These are phyloP conservation scores for Lycodopsis pacificus DNA, from an alignment of 2,797 vertebrate species.

Conservation along the genomic window DNA sequence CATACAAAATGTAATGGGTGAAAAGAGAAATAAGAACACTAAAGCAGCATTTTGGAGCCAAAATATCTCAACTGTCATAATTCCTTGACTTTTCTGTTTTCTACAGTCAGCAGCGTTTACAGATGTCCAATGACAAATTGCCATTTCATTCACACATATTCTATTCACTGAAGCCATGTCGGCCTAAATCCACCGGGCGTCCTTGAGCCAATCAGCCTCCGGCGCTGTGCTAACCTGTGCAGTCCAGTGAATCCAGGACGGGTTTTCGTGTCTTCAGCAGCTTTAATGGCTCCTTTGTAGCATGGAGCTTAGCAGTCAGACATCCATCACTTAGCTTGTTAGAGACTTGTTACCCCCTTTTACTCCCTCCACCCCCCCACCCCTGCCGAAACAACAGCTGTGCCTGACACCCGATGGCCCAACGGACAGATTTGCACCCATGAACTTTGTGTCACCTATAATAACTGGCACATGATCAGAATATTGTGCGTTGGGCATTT, in stretches of 20 bases:
- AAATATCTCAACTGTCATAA: not conserved
- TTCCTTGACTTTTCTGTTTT: not conserved
- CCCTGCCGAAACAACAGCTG: conserved; percentile 48
- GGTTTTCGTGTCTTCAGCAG: conserved; percentile 71
- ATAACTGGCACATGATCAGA: conserved; percentile 23
- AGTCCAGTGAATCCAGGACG: conserved; percentile 63
- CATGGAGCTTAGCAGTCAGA: conserved; percentile 64
- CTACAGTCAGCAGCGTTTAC: not conserved
- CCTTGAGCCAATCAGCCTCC: conserved; percentile 3
- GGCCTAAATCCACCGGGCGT: not conserved
- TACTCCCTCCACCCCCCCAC: conserved; percentile 1
- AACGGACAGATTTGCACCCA: conserved; percentile 25
- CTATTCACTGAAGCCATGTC: not conserved
- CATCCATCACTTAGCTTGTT: conserved; percentile 56
- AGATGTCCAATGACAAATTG: not conserved
- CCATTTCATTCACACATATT: not conserved
- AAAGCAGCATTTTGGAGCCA: not conserved
- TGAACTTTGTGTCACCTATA: conserved; percentile 34
- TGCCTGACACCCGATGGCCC: conserved; percentile 29
- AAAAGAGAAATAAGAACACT: not conserved
- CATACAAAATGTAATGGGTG: not conserved
- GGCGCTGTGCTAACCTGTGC: not conserved
- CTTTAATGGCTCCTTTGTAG: conserved; percentile 69
- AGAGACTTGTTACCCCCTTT: conserved; percentile 38
- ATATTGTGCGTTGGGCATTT: not conserved